Evolutionary conservation across 2,797 vertebrate genomes (phyloP).

Genomic region (Macrochelys suwanniensis): DNA sequence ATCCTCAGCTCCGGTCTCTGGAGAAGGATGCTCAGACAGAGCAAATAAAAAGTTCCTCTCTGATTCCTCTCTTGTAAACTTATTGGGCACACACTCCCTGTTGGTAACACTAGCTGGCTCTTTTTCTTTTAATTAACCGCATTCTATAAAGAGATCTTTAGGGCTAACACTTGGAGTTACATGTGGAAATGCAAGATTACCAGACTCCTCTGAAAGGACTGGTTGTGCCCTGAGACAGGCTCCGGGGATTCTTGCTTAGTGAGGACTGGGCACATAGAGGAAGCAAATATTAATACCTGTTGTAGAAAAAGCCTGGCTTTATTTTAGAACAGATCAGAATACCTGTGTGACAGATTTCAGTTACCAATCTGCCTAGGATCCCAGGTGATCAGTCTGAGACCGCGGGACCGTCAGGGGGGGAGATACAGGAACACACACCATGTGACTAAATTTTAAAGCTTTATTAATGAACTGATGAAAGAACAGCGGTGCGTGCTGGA

Average conservation of each 20-base stretch:
- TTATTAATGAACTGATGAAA: too few species aligned
- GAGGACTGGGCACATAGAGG: not conserved
- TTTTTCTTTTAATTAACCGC: not conserved
- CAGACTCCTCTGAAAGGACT: not conserved
- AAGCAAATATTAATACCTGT: accelerated
- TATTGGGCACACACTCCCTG: not conserved
- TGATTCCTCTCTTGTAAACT: not conserved
- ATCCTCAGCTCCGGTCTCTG: not conserved
- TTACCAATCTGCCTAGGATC: too few species aligned
- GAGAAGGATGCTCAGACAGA: not conserved
- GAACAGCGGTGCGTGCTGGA: too few species aligned
- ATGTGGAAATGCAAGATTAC: accelerated
- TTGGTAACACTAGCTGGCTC: not conserved
- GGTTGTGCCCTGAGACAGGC: not conserved
- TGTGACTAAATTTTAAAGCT: too few species aligned
- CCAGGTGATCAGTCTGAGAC: too few species aligned
- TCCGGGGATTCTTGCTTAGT: not conserved
- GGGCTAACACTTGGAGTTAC: not conserved
- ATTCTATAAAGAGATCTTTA: not conserved
- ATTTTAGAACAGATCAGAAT: not conserved
- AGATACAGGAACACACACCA: too few species aligned
- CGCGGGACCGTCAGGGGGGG: too few species aligned
- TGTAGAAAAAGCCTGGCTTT: accelerated
- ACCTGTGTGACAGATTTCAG: not conserved
- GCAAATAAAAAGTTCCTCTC: not conserved